Evolutionary conservation across 2,888 invertebrate species (phyloP).

Genomic region (Mesorhabditis sp.): DNA sequence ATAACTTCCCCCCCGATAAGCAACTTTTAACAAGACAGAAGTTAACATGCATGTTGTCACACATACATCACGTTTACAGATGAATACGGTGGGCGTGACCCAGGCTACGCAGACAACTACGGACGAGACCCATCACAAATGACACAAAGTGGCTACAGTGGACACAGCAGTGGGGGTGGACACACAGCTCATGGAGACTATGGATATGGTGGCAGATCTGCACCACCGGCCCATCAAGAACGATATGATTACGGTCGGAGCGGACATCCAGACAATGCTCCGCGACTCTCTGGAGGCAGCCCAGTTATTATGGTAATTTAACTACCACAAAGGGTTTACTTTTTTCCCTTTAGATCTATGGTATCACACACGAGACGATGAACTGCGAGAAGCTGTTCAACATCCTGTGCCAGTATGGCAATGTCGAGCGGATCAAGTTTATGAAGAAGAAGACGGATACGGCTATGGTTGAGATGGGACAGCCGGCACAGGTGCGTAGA

Average conservation of each 20-base stretch:
- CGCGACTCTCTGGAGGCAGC: background rate
- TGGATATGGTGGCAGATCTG: background rate
- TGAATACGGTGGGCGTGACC: background rate
- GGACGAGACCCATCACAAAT: slow-evolving; percentile 5
- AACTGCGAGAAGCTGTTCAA: slow-evolving; percentile 96
- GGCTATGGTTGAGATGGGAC: slow-evolving; percentile 99
- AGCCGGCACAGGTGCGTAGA: slow-evolving; percentile 75
- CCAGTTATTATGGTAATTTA: slow-evolving; percentile 2
- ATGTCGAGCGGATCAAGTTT: slow-evolving; percentile 94
- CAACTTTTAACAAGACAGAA: too few relatives aligned
- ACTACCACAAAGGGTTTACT: slow-evolving; percentile 55
- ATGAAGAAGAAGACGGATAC: slow-evolving; percentile 96
- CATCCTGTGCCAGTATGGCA: slow-evolving; percentile 95
- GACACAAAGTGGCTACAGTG: background rate
- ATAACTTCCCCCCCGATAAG: too few relatives aligned
- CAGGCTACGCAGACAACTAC: slow-evolving; percentile 1
- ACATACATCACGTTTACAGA: background rate
- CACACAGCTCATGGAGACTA: slow-evolving; percentile 1
- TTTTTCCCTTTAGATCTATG: slow-evolving; percentile 94
- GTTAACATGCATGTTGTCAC: too few relatives aligned
- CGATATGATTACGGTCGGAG: background rate
- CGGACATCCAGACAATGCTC: background rate
- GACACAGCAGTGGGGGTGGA: slow-evolving; percentile 10
- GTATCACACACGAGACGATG: slow-evolving; percentile 84
- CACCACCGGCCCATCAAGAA: too few relatives aligned